Evolutionary conservation across 2,888 invertebrate species (phyloP), one percentile per base, ranked within the genome.

Genomic region (Abrostola tripartita): DNA sequence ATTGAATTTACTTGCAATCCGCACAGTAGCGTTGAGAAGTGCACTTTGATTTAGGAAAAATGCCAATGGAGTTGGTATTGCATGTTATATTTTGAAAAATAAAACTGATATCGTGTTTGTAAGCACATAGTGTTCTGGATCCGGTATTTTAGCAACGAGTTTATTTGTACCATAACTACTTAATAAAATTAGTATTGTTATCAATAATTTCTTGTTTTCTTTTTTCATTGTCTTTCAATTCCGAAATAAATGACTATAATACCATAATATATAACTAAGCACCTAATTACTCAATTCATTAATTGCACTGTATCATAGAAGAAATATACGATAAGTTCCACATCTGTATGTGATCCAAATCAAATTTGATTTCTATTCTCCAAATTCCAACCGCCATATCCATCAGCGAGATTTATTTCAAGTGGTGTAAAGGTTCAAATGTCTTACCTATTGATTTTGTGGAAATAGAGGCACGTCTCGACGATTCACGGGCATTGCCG

Each of bases 361-460:
- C 51, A 49, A 67, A 63, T 63, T 66, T 41, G 44, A 37, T 60
- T 66, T 62, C 59, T 60, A 63, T 67, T 72, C 61, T 14, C 58
- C 62, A 68, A 69, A 67, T 55, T 69, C 51, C 53, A 53, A 68
- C 58, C 50, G 54, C 52, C 79, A 58, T 66, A 71, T 74, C 72
- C 76, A 69, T 68, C 65, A 73, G 63, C 60, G 61, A 74, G 65
- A 79, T 79, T 75, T 74, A 72, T 65, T 77, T 71, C 62, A 68
- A 67, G 53, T 74, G 64, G 66, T 68, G 77, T 67, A 72, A 78
- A 54, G 69, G 74, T 81, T 85, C 83, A 83, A 85, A 86, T 83
- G 83, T 83, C 83, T 85, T 81, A 78, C 77, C 85, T 89, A 90
- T 90, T 89, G 90, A 90, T 90, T 90, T 85, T 86, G 84, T 82